A percentile compares a stretch with the other conserved stretches of the same genome.
phyloP scores from a whole-genome alignment of 2,797 vertebrate species.

The Aldrovandia affinis region DNA sequence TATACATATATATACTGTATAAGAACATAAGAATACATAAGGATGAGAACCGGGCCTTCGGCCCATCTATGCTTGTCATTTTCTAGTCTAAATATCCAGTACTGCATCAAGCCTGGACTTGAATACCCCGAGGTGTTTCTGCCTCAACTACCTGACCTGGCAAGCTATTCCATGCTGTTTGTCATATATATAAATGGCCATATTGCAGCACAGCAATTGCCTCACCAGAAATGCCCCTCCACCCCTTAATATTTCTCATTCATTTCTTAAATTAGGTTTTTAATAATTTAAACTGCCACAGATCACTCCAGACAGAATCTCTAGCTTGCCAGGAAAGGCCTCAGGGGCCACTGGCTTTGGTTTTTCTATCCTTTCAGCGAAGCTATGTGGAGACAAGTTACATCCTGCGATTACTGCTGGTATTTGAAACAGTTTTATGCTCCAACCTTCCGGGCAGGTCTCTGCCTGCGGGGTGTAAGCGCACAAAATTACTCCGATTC shows the following conservation, averaged over 20 bases:
- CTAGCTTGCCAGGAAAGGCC: not conserved
- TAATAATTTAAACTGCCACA: not conserved
- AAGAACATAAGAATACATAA: too few relatives aligned
- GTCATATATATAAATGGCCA: too few relatives aligned
- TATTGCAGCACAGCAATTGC: not conserved
- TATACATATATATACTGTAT: too few relatives aligned
- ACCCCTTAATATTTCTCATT: not conserved
- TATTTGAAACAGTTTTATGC: constrained; percentile 41
- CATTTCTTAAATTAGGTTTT: constrained; percentile 8
- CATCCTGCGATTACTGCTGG: constrained; percentile 53
- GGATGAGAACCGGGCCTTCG: too few relatives aligned
- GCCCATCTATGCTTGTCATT: too few relatives aligned
- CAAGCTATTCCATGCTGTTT: too few relatives aligned
- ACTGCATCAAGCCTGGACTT: too few relatives aligned
- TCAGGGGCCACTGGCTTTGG: not conserved
- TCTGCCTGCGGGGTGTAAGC: constrained; percentile 25
- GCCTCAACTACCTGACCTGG: too few relatives aligned
- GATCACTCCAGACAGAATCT: not conserved
- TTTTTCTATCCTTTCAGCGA: not conserved
- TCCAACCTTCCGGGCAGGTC: constrained; percentile 22
- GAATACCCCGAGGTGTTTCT: too few relatives aligned
- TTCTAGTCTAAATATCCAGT: too few relatives aligned
- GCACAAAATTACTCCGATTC: not conserved
- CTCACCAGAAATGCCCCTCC: not conserved
- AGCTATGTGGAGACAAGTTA: constrained; percentile 49